Percentiles rank a stretch among this genome's conserved stretches.
Evolutionary conservation across 2,113 vertebrate genomes (phyloP).

Genomic region (Pipa parva): DNA sequence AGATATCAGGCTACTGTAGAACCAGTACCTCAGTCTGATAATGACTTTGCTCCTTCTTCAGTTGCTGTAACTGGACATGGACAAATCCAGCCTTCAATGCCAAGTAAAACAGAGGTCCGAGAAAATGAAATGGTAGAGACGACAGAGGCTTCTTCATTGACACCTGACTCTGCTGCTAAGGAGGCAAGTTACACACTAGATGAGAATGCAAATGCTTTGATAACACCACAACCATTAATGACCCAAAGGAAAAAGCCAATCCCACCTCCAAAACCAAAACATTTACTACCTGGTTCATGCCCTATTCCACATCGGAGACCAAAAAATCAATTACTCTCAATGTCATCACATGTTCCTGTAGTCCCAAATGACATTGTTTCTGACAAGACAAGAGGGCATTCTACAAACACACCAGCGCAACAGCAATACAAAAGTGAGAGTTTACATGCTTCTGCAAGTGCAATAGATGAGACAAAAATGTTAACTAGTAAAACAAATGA

Average conservation of each 20-base stretch:
- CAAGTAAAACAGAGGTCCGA: slow-evolving; percentile 53
- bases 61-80: slow-evolving; percentile 59
- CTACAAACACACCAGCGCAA: background rate
- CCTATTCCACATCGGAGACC: slow-evolving; percentile 30
- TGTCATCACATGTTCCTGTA: slow-evolving; percentile 29
- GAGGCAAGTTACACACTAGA: slow-evolving; percentile 52
- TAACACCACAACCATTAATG: slow-evolving; percentile 58
- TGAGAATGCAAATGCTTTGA: slow-evolving; percentile 58
- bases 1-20: slow-evolving; percentile 49
- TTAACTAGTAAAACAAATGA: slow-evolving; percentile 54
- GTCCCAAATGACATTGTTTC: slow-evolving; percentile 11
- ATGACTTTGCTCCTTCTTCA: slow-evolving; percentile 70
- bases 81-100: slow-evolving; percentile 42
- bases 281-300: slow-evolving; percentile 46
- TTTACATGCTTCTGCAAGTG: slow-evolving; percentile 13
- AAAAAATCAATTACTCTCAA: slow-evolving; percentile 36
- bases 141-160: slow-evolving; percentile 34
- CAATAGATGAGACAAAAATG: slow-evolving; percentile 46
- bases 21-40: slow-evolving; percentile 52
- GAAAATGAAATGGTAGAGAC: slow-evolving; percentile 50
- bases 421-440: slow-evolving; percentile 13
- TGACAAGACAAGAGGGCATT: slow-evolving; percentile 31
- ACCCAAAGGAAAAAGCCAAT: slow-evolving; percentile 52
- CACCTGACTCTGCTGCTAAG: slow-evolving; percentile 32
- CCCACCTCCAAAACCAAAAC: slow-evolving; percentile 61